These are phyloP conservation scores for Alosa sapidissima DNA, from an alignment of 2,797 vertebrate genomes.

Conservation along the genomic window DNA sequence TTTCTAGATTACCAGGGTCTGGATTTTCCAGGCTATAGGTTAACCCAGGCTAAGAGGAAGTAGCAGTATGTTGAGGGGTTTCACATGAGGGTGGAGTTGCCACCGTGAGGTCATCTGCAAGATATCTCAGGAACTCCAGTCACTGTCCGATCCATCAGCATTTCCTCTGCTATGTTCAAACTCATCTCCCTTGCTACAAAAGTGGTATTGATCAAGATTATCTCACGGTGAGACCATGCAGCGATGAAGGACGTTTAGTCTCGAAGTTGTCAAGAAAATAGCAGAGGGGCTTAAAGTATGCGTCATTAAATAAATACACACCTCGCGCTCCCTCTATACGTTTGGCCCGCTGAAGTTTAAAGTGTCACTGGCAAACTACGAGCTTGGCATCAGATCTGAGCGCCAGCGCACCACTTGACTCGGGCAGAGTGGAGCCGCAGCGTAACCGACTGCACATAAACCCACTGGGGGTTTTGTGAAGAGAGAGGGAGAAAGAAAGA, in stretches of 20 bases:
- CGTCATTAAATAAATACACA: constrained; percentile 10
- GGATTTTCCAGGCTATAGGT: too few relatives aligned
- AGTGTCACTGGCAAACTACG: not conserved
- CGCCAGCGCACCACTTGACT: not conserved
- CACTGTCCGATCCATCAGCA: not conserved
- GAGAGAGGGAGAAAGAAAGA: not conserved
- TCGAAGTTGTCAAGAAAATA: not conserved
- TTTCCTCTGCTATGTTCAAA: not conserved
- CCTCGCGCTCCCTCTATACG: not conserved
- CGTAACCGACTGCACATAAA: constrained; percentile 6
- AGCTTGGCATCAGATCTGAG: constrained; percentile 9
- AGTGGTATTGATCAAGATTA: not conserved
- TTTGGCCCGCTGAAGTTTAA: not conserved
- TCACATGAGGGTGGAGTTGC: not conserved
- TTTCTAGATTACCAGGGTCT: too few relatives aligned
- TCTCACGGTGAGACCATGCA: not conserved
- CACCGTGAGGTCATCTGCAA: not conserved
- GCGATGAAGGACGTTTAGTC: not conserved
- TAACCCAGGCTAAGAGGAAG: too few relatives aligned
- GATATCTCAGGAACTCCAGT: not conserved
- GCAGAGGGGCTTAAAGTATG: not conserved
- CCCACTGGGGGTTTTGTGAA: not conserved
- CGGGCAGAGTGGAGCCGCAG: not conserved
- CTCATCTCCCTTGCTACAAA: not conserved
- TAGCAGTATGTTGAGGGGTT: not conserved